A percentile compares a stretch with the other conserved stretches of the same genome.
These are phyloP conservation scores for Yasuhikotakia modesta DNA, from an alignment of 2,797 vertebrate genomes.

Conservation along the genomic window DNA sequence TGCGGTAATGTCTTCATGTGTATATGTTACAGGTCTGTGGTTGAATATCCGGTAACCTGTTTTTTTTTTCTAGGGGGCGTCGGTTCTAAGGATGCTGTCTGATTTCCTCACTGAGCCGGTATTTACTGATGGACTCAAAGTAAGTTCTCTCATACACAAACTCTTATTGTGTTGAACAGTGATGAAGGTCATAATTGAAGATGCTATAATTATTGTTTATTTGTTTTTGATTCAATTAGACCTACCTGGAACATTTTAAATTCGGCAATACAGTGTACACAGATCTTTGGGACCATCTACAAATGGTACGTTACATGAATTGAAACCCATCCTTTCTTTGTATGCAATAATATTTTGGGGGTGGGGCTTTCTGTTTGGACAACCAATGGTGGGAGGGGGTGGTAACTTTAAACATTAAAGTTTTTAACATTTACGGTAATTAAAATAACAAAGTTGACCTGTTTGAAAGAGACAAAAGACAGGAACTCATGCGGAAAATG, in stretches of 20 bases:
- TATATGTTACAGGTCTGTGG: not conserved
- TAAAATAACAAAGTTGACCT: not conserved
- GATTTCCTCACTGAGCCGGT: conserved; percentile 82
- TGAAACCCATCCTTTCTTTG: no score
- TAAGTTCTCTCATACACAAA: conserved; percentile 65
- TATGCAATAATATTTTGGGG: not conserved
- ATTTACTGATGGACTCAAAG: conserved; percentile 82
- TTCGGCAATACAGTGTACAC: conserved; percentile 81
- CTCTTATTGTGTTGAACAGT: not conserved
- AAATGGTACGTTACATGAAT: conserved; percentile 65
- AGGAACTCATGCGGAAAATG: conserved; percentile 15
- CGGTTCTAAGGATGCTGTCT: conserved; percentile 91
- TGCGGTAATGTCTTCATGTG: not conserved
- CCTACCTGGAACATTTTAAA: conserved; percentile 79
- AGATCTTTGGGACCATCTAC: conserved; percentile 86
- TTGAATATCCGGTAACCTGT: not conserved
- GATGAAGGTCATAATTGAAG: not conserved
- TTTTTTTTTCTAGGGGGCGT: conserved; percentile 78
- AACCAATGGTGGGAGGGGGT: not conserved
- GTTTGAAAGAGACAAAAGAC: not conserved
- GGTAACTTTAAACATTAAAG: no score
- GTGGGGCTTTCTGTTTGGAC: no score
- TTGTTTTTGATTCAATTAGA: conserved; percentile 69
- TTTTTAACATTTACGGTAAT: no score
- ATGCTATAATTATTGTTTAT: not conserved